Evolutionary conservation across 2,113 vertebrate genomes (phyloP), one percentile per base, ranked within the genome.

Genomic region (Acanthochromis polyacanthus): DNA sequence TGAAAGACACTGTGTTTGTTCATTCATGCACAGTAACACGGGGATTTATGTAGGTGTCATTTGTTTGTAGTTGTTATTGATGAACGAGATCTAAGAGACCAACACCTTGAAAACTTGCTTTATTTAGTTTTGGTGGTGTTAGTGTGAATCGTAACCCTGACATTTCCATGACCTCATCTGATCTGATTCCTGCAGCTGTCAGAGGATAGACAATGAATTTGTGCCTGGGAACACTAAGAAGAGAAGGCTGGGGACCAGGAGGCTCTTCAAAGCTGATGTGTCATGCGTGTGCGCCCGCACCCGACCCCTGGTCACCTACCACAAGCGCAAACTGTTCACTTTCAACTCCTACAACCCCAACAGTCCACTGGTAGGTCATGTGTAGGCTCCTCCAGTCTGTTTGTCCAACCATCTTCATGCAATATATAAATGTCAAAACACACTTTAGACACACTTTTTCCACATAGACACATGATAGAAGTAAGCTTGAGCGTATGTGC

Each of bases 281-380:
- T 91, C 90, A 19, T 94, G 89, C 30, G 94, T 95, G 32, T 96
- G 95, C 76, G 97, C 98, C 62, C 94, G 97, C 38, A 97, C 97
- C 7, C 95, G 96, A 73, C 96, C 97, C 0, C 94, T 98, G 71
- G 93, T 95, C n/a, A 92, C 93, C 48, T 96, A 96, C 90, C 94
- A 96, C 91, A 99, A 96, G 83, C 95, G 95, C 75, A 96, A 92
- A 68, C 94, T 98, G 71, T 98, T 97, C 89, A 80, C 90, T 91
- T 75, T 95, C 87, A 93, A 71, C 0, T 2, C n/a, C 80, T 58
- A 17, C 60, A 55, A 19, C 51, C 25, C 20, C 43, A 15, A 79
- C 89, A 65, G 88, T 75, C 85, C 79, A 53, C 94, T 94, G 95
- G 96, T 96, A 91, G 75, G 87, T 61, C 68, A 23, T 32, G 58